These are phyloP conservation scores for Remorina albescens DNA, from an alignment of 2,797 vertebrate genomes.

Conservation along the genomic window DNA sequence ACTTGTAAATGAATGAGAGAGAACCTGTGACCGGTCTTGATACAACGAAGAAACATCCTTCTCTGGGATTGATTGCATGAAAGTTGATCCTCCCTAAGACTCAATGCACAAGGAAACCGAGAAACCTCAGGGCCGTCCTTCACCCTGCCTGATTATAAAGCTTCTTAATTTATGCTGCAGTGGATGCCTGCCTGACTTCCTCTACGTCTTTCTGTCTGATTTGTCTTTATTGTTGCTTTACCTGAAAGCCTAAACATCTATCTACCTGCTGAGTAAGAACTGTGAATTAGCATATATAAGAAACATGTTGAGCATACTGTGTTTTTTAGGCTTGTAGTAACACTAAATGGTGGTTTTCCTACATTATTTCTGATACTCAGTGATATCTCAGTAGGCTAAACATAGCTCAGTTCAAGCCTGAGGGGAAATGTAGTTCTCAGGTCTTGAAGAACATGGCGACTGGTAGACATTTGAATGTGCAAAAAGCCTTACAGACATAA, in stretches of 20 bases:
- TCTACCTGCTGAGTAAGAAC: constrained; percentile 3
- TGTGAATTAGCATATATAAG: not conserved
- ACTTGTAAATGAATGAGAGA: constrained; percentile 23
- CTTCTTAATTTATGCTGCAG: constrained; percentile 71
- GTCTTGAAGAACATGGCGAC: not conserved
- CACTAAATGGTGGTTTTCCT: not conserved
- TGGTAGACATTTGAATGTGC: constrained; percentile 4
- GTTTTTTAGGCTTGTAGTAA: not conserved
- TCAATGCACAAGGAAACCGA: constrained; percentile 77
- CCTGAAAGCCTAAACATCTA: not conserved
- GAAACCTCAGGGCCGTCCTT: constrained; percentile 73
- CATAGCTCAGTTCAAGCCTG: not conserved
- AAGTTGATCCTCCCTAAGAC: constrained; percentile 84
- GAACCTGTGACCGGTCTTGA: constrained; percentile 42
- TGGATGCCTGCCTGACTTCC: constrained; percentile 43
- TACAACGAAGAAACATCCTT: constrained; percentile 80
- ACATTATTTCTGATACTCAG: not conserved
- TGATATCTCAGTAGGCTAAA: not conserved
- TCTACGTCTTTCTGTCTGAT: not conserved
- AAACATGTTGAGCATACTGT: not conserved
- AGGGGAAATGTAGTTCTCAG: not conserved
- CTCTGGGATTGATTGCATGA: constrained; percentile 76
- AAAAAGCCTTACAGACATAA: constrained; percentile 12
- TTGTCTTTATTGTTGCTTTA: not conserved
- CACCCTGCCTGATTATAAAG: constrained; percentile 80